Evolutionary conservation across 2,113 vertebrate species (phyloP), one percentile per base, ranked within the genome.

Genomic region (Jaculus jaculus): DNA sequence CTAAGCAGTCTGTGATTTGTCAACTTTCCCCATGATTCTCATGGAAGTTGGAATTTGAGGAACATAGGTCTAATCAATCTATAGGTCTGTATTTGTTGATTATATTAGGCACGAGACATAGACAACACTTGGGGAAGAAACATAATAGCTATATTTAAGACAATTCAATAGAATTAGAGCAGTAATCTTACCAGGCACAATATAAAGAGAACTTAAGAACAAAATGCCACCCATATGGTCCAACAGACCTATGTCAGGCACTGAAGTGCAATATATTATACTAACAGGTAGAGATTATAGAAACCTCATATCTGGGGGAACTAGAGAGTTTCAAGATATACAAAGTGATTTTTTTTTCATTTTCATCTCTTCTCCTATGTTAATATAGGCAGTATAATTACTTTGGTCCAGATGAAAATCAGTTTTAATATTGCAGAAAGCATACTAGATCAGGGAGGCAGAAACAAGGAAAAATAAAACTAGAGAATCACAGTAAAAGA

Each of bases 401-500:
- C 28, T 78, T 88, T 88, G 80, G 32, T 79, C 30, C 51, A 78
- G 16, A 51, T 37, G 60, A 51, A 15, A 89, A 68, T 88, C 34
- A 51, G 10, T 92, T 73, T 81, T 93, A 84, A 66, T 63, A 87
- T 92, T 77, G 73, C 32, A 61, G 68, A 80, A 75, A 75, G 51
- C 5, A 85, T 82, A 71, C 2, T 82, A 77, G 12, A n/a, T 72
- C 68, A 87, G 37, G 66, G 20, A 71, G 17, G 2, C 18, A 90
- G 28, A 94, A 92, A 63, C 15, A 90, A 83, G 28, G 15, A 30
- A 80, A 94, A 91, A 39, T 18, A 69, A 4, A 79, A 12, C 20
- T 93, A 82, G 90, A 21, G n/a, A 88, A 60, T 75, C 24, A 93
- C 30, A 92, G 85, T 82, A 63, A 12, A 93, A 88, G 61, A 32